Evolutionary conservation across 2,797 vertebrate genomes (phyloP), one percentile per base, ranked within the genome.

Genomic region (Takifugu ocellatus): DNA sequence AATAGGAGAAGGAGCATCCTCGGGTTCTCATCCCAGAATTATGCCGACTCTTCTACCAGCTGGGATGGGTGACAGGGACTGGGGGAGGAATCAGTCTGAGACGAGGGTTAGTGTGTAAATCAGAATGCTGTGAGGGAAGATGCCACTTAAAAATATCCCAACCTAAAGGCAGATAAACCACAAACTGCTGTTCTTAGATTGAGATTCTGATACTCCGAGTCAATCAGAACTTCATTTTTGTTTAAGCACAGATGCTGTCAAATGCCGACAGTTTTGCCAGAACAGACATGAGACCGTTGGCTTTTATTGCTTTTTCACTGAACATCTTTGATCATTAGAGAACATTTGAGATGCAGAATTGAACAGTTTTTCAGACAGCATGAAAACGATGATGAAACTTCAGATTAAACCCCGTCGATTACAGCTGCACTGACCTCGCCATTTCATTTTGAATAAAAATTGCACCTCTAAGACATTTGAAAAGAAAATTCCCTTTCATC

Each of bases 51-150:
- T 98, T 99, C 77, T 98, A 98, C 88, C 89, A 92, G 70, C 90
- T 98, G 57, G 96, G 96, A 73, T 99, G 96, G 96, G 96, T 98
- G 61, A 98, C 96, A 0, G 96, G 96, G 39, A 98, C 95, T 5
- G 96, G 96, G 47, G 96, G 97, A 66, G 97, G 97, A 58, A 93
- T 99, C 86, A 98, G 96, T 80, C 68, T 99, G 61, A 95, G 89
- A 79, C 87, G 75, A 70, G 94, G 96, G 97, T 98, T 62, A 68
- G 91, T 87, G 51, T 44, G 5, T 25, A 3, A 0, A 29, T 52
- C 6, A 6, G 27, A 8, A 33, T 5, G 27, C 27, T 6, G 27
- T 6, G 27, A 29, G 27, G 27, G 2, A 29, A 1, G 27, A 5
- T 7, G 27, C 27, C 27, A 29, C 27, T 17, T 8, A 16, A 7